These are phyloP conservation scores for Tuberolachnus salignus DNA, from an alignment of 2,888 invertebrate species.

Conservation along the genomic window DNA sequence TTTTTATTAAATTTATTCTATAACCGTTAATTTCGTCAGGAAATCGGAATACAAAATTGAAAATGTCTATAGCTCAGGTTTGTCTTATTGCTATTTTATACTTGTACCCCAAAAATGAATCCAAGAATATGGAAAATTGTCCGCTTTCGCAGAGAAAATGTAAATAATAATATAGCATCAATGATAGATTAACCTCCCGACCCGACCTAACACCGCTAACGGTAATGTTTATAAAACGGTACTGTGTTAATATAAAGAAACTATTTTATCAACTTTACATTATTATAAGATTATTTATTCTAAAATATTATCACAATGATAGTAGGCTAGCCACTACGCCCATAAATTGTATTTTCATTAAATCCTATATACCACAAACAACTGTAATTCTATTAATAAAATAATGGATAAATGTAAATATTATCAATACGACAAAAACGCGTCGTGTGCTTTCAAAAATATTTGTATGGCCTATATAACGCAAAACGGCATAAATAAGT, in stretches of 20 bases:
- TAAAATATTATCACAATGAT: background rate
- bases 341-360: too few species aligned
- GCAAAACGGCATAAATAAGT: background rate
- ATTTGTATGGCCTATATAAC: background rate
- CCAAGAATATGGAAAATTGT: conserved; percentile 31
- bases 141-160: conserved; percentile 3
- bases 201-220: too few species aligned
- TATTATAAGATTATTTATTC: background rate
- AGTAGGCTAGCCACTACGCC: background rate
- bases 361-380: too few species aligned
- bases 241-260: too few species aligned
- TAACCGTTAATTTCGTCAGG: conserved; percentile 19
- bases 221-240: too few species aligned
- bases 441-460: too few species aligned
- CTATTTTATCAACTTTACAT: background rate
- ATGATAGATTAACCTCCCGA: background rate
- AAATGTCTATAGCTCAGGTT: conserved; percentile 15
- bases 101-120: background rate
- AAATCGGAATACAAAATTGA: conserved; percentile 5
- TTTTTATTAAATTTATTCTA: background rate
- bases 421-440: too few species aligned
- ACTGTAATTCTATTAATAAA: too few species aligned
- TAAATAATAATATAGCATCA: background rate
- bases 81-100: conserved; percentile 15
- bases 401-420: background rate